Percentiles rank a stretch among this genome's conserved stretches.
Conservation (phyloP, 1,140 invertebrate genomes). For the Parasteatoda tepidariorum region DNA sequence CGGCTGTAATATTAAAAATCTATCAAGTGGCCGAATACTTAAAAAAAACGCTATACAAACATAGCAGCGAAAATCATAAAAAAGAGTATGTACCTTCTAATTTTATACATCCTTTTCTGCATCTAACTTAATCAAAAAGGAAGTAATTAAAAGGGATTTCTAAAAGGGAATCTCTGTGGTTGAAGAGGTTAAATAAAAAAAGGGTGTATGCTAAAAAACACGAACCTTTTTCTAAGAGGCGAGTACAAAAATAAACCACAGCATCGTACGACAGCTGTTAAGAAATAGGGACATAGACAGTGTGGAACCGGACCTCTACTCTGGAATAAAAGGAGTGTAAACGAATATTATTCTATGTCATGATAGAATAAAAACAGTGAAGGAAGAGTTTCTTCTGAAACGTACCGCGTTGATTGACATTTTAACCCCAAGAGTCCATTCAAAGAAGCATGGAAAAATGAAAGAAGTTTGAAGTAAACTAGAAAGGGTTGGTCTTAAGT, state of each 20-base stretch:
- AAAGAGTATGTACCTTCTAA: no score
- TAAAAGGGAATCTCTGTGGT: neutral
- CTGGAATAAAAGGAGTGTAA: slow-evolving; percentile 31
- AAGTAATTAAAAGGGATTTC: neutral
- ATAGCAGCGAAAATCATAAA: no score
- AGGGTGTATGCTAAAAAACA: neutral
- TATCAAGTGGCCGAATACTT: no score
- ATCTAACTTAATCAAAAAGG: no score
- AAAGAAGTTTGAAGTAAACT: slow-evolving; percentile 3
- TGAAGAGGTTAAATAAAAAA: neutral
- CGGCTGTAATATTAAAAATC: no score
- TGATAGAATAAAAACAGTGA: slow-evolving; percentile 12
- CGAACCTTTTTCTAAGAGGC: neutral
- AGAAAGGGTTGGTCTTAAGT: slow-evolving; percentile 12
- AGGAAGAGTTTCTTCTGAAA: slow-evolving; percentile 4
- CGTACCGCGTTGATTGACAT: slow-evolving; percentile 45
- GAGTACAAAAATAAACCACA: neutral
- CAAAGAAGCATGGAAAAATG: slow-evolving; percentile 25
- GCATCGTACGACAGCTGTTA: slow-evolving; percentile 2
- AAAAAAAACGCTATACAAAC: no score
- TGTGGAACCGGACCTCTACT: slow-evolving; percentile 36
- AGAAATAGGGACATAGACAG: slow-evolving; percentile 21
- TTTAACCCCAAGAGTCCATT: slow-evolving; percentile 31
- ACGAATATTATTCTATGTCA: slow-evolving; percentile 1
- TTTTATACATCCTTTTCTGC: no score